Evolutionary conservation across 1,140 invertebrate species (phyloP), one percentile per base, ranked within the genome.

Genomic region (Ceratina japonica): DNA sequence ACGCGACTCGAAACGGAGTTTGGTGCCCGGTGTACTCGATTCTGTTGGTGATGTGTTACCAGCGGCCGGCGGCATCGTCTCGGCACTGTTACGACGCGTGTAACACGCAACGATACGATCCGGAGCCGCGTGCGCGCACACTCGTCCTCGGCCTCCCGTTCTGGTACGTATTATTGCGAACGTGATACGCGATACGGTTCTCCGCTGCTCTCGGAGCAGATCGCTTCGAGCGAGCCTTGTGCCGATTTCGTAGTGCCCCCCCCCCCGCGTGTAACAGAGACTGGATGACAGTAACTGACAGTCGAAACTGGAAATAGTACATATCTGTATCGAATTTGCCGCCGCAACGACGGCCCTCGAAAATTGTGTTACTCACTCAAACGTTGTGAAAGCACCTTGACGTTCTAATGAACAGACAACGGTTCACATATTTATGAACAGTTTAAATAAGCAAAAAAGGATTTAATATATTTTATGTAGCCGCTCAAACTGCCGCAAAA

Each of bases 51-150:
- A 44, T 66, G 74, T 13, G 56, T 69, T 62, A 44, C 37, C 37
- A 44, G 37, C 37, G n/a, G n/a, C n/a, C n/a, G n/a, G n/a, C n/a
- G 59, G 75, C 70, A 56, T 59, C 56, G 31, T 70, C 31, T 15
- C 7, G 12, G 15, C 18, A 24, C 3, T 20, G 52, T 44, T 37
- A 54, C 73, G 12, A 75, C 74, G 27, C 74, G 20, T 51, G 44
- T 16, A 20, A 27, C 44, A 22, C 27, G 37, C 13, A 51, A 16
- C 37, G 69, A 49, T 27, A 51, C 44, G 68, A 70, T 31, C 66
- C 22, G 58, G 49, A 61, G 58, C 12, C 15, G 70, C 58, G 24
- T 49, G 70, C 51, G 59, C 52, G n/a, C 59, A 20, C 22, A 16
- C 4, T 18, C 22, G 4, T 44, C 22, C 31, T 62, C 18, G 24